Evolutionary conservation across 2,888 invertebrate species (phyloP), one percentile per base, ranked within the genome.

Genomic region (Lithophane semibrunnea): DNA sequence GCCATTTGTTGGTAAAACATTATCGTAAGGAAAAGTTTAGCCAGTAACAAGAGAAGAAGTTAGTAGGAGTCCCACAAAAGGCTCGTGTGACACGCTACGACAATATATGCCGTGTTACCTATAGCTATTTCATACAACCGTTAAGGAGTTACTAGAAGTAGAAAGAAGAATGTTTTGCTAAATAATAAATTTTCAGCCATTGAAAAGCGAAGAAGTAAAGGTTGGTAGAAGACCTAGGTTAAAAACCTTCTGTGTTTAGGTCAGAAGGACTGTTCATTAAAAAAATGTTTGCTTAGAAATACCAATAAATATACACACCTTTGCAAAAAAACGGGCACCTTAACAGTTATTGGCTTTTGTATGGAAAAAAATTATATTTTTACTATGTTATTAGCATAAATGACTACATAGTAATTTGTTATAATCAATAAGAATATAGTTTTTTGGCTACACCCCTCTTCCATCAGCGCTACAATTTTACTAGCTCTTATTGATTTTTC

Each of bases 11-110:
- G 10, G 54, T 29, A 2, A 12, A 60, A 13, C 16, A 24, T 42
- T n/a, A 21, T 0, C 0, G 3, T 2, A 12, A 1, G 0, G 16
- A 61, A 60, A 52, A n/a, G 7, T 44, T 47, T 0, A 2, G 3
- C 12, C 12, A 42, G 5, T 18, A 1, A 3, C 47, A 70, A 2
- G 37, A 44, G 7, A 75, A 60, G 24, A 16, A 16, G 21, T 73
- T 10, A 21, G 21, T 21, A 21, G 21, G 13, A 70, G 5, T 13
- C 47, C 16, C 21, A 18, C 42, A 44, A 56, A 72, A 18, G 18
- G 37, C 12, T 72, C 0, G 12, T n/a, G 10, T 21, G 44, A n/a
- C 4, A 24, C 3, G 3, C 9, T 2, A n/a, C 9, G 0, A 8
- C 21, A 8, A 64, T 42, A 64, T 42, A 9, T n/a, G 54, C 42